Conservation (phyloP, 2,113 vertebrate species). For the Lophura nycthemera region DNA sequence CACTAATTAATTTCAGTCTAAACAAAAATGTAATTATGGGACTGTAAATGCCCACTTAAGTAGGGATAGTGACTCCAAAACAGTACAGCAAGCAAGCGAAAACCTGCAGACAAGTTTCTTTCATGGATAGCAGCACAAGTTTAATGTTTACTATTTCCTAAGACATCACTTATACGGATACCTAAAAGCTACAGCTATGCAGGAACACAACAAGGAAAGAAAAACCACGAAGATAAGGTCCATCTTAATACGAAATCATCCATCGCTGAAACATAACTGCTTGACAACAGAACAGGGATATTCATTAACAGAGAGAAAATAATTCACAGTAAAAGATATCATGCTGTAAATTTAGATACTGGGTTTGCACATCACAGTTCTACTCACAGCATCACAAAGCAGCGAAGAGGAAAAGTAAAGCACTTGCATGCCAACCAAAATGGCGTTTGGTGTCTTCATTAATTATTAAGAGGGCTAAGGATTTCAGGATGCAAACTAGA, state of each 20-base stretch:
- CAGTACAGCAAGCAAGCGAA: neutral
- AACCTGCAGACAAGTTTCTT: neutral
- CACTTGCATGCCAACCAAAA: neutral
- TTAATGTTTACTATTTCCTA: neutral
- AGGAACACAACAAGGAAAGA: rapidly evolving
- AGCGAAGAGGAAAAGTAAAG: neutral
- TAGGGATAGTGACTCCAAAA: neutral
- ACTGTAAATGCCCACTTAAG: neutral
- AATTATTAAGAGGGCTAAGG: neutral
- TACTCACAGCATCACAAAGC: neutral
- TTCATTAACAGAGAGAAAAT: neutral
- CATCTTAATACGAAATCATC: neutral
- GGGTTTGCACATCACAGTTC: rapidly evolving
- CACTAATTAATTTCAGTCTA: neutral
- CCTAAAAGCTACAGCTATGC: neutral
- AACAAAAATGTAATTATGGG: neutral
- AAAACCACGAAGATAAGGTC: too few relatives aligned
- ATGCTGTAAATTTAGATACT: neutral
- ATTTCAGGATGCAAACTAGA: neutral
- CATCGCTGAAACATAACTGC: neutral
- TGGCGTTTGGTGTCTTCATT: rapidly evolving
- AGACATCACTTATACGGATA: neutral
- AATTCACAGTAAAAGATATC: neutral
- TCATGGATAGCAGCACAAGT: neutral
- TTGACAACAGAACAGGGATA: neutral